Conservation (phyloP, 2,113 vertebrate genomes). For the Rhadina sibilatrix region DNA sequence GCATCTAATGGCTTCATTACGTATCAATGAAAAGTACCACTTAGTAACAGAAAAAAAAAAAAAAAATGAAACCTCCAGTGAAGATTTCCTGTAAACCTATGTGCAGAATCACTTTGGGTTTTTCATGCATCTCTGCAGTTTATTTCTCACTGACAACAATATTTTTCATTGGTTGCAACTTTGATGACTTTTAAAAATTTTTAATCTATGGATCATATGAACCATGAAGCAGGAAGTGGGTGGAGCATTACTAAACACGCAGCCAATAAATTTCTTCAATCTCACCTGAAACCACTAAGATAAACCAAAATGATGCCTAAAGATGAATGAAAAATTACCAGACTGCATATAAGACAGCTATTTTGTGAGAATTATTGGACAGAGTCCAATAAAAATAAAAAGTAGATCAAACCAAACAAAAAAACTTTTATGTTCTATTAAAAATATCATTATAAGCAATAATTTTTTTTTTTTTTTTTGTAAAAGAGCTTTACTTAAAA, state of each 20-base stretch:
- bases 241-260: neutral
- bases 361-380: neutral
- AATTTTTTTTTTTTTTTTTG: accelerated
- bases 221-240: neutral
- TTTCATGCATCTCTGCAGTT: neutral
- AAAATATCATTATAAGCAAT: neutral
- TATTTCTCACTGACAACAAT: neutral
- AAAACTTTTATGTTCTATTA: accelerated
- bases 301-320: neutral
- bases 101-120: neutral
- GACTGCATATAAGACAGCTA: neutral
- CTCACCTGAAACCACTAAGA: neutral
- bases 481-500: neutral
- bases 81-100: neutral
- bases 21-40: neutral
- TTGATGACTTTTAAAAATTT: neutral
- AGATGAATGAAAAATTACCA: neutral
- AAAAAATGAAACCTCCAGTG: neutral
- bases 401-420: accelerated
- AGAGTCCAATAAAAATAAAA: neutral
- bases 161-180: neutral
- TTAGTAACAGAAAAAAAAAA: neutral
- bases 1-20: neutral
- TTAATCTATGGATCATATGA: neutral
- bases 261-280: neutral